These are phyloP conservation scores for Eptatretus atami DNA, from an alignment of 2,797 vertebrate species.

Conservation along the genomic window DNA sequence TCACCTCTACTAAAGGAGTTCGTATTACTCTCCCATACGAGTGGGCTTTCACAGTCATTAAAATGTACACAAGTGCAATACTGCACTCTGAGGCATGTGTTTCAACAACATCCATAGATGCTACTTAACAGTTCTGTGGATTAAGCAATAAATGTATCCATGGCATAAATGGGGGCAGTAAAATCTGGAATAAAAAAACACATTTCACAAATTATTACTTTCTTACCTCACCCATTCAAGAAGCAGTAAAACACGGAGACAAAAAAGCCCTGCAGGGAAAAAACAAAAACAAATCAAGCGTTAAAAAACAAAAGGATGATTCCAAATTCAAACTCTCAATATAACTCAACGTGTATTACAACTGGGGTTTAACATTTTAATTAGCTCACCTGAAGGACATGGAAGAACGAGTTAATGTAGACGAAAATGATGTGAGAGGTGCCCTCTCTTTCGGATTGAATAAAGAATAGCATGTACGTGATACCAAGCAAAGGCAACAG, in stretches of 20 bases:
- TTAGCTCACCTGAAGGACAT: slow-evolving; percentile 69
- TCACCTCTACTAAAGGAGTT: too few species aligned
- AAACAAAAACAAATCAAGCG: too few species aligned
- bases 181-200: too few species aligned
- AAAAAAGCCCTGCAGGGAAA: slow-evolving; percentile 42
- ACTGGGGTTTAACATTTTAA: background rate
- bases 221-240: slow-evolving; percentile 87
- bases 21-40: too few species aligned
- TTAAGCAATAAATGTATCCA: too few species aligned
- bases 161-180: background rate
- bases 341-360: background rate
- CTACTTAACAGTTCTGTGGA: too few species aligned
- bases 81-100: too few species aligned
- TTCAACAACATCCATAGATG: too few species aligned
- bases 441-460: slow-evolving; percentile 80
- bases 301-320: background rate
- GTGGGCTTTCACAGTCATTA: too few species aligned
- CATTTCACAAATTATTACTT: slow-evolving; percentile 4
- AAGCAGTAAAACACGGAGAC: slow-evolving; percentile 98
- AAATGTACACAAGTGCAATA: too few species aligned
- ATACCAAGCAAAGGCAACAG: slow-evolving; percentile 68
- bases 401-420: slow-evolving; percentile 85
- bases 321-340: background rate
- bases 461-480: slow-evolving; percentile 93
- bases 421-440: slow-evolving; percentile 88